Conservation (phyloP, 2,113 vertebrate genomes). For the Urocynchramus pylzowi region DNA sequence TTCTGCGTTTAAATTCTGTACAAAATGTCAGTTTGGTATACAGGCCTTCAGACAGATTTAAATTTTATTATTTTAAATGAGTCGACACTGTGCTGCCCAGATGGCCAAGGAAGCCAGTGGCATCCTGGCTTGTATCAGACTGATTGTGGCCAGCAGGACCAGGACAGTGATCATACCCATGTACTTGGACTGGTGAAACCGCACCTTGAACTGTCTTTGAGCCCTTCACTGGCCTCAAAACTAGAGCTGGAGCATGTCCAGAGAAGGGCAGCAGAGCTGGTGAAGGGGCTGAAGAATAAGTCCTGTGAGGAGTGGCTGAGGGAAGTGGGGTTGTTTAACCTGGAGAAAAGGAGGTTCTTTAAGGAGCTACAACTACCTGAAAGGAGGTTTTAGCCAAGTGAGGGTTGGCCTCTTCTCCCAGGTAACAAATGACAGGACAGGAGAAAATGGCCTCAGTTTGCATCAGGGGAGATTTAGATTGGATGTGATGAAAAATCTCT, state of each 20-base stretch:
- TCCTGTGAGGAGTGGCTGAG: background rate
- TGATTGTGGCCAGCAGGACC: background rate
- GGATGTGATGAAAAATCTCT: background rate
- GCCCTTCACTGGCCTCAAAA: background rate
- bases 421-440: background rate
- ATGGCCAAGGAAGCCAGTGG: background rate
- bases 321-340: background rate
- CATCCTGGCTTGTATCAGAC: background rate
- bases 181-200: background rate
- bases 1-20: background rate
- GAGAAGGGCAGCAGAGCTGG: background rate
- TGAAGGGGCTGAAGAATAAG: background rate
- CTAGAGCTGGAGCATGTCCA: background rate
- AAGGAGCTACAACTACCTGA: background rate
- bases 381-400: background rate
- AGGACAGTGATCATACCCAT: background rate
- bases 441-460: background rate
- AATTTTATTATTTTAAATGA: background rate
- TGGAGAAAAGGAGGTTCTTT: background rate
- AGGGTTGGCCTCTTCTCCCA: background rate
- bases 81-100: background rate
- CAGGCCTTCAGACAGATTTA: background rate
- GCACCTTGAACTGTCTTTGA: background rate
- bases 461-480: background rate
- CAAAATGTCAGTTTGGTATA: background rate